phyloP scores from a whole-genome alignment of 2,888 invertebrate species.

The Hecatera dysodea region DNA sequence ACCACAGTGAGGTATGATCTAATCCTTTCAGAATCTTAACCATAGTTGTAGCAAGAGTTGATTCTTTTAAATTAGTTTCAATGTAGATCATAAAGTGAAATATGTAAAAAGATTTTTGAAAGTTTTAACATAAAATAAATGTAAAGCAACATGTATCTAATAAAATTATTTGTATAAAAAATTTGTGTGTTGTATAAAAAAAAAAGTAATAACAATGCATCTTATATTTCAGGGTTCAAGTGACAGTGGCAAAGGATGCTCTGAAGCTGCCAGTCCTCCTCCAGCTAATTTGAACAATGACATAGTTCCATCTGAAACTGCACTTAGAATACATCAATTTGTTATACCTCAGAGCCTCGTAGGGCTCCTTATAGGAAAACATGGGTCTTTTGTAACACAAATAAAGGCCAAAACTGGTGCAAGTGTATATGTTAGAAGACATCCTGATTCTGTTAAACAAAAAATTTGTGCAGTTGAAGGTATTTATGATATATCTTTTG shows the following conservation, averaged over 20 bases:
- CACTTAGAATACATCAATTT: constrained; percentile 93
- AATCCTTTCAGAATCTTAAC: not conserved
- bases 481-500: constrained; percentile 61
- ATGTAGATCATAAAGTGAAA: not conserved
- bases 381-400: constrained; percentile 95
- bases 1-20: constrained; percentile 91
- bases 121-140: not conserved
- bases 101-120: not conserved
- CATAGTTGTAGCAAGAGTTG: not conserved
- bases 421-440: constrained; percentile 94
- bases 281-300: constrained; percentile 89
- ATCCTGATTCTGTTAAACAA: constrained; percentile 93
- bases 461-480: constrained; percentile 97
- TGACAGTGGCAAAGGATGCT: constrained; percentile 96
- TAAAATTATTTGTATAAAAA: not conserved
- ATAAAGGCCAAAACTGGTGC: constrained; percentile 95
- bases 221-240: constrained; percentile 92
- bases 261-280: constrained; percentile 93
- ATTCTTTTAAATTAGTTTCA: not conserved
- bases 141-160: not conserved
- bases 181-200: not conserved
- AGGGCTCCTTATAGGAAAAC: constrained; percentile 96
- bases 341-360: constrained; percentile 94
- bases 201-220: not conserved
- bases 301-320: constrained; percentile 85